Conservation (phyloP, 2,888 invertebrate species). For the Drosophila quinaria region DNA sequence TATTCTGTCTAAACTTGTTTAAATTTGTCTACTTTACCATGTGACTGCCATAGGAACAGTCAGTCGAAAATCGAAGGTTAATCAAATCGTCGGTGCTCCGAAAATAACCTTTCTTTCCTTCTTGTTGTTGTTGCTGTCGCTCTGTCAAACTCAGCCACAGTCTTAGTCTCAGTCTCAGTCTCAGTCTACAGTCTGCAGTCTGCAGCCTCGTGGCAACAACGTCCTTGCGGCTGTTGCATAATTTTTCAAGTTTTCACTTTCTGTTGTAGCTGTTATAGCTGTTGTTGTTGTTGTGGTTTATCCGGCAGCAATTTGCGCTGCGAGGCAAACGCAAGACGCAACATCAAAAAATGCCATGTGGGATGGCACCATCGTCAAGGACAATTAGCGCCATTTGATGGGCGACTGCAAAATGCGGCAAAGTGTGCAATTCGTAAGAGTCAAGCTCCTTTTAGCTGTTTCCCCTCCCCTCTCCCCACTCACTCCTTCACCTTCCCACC, state of each 20-base stretch:
- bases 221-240: conserved; percentile 80
- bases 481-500: neutral
- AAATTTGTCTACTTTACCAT: neutral
- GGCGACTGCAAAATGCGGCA: conserved; percentile 40
- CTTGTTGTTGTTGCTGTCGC: conserved; percentile 16
- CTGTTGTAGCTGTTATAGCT: conserved; percentile 30
- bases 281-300: conserved; percentile 45
- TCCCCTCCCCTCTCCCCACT: no score
- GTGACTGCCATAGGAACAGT: neutral
- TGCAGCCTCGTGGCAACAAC: conserved; percentile 72
- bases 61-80: neutral
- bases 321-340: conserved; percentile 45
- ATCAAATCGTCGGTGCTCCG: neutral
- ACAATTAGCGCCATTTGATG: conserved; percentile 76
- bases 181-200: conserved; percentile 11
- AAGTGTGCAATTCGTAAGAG: conserved; percentile 12
- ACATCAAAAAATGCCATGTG: conserved; percentile 70
- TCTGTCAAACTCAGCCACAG: conserved; percentile 37
- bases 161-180: conserved; percentile 3
- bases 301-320: conserved; percentile 77
- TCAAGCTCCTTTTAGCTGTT: neutral
- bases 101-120: conserved; percentile 9
- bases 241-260: conserved; percentile 80
- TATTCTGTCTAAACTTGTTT: no score
- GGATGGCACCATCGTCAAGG: conserved; percentile 75